Percentiles rank a stretch among this genome's conserved stretches.
Conservation (phyloP, 2,113 vertebrate species). For the Callipepla californica region DNA sequence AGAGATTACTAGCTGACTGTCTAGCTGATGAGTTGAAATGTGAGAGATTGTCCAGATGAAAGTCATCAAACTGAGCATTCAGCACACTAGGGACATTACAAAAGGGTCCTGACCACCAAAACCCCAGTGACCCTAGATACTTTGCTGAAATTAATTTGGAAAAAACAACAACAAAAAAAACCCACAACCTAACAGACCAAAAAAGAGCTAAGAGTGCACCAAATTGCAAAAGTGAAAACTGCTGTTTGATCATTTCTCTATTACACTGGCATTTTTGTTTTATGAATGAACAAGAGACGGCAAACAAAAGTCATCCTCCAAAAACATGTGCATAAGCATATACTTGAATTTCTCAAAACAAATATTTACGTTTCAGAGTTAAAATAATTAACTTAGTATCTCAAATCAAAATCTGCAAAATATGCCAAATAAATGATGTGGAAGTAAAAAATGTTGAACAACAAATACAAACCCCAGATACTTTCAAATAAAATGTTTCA, state of each 20-base stretch:
- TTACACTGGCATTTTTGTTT: neutral
- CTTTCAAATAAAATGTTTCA: neutral
- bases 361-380: neutral
- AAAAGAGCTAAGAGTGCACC: neutral
- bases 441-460: slow-evolving; percentile 14
- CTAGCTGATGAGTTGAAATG: neutral
- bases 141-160: neutral
- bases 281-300: neutral
- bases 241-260: neutral
- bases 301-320: neutral
- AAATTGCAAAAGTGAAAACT: neutral
- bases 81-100: neutral
- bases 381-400: neutral
- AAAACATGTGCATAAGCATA: neutral
- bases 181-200: neutral
- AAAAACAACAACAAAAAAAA: too few relatives aligned
- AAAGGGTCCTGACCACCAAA: neutral
- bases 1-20: neutral
- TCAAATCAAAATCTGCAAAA: neutral
- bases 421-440: neutral
- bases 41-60: neutral
- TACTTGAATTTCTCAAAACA: neutral
- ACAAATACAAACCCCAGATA: neutral
- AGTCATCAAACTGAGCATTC: neutral
- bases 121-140: neutral